Base-by-base conservation (phyloP, 2,888 invertebrate genomes). In the Andrena flavipes region DNA sequence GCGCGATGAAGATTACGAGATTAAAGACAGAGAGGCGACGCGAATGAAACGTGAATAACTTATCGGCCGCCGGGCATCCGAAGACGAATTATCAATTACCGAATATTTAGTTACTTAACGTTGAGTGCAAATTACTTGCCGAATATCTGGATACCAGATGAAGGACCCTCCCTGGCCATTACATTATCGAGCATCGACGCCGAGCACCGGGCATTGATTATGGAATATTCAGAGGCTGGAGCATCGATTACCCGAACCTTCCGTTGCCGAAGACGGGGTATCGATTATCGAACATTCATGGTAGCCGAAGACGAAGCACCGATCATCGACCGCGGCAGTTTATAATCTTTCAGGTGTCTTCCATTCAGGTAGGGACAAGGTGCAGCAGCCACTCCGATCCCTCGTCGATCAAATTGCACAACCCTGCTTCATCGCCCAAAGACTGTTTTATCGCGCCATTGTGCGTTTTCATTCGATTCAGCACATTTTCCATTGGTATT, bases 281-380 rank as follows among this genome's bases (percentile, higher is more conserved):
- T 42, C 69, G 69, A 70, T 70, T 70, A 70, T 70, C 69, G 59
- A 26, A 56, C 42, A 42, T 59, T 70, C 69, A 29, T 56, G 56
- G 42, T 35, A 35, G 23, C 51, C 23, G 51, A 51, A 30, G 72
- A 71, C 16, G 33, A 33, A 72, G 63, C 48, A 62, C 62, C 62
- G 63, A 60, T 71, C 60, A 51, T 33, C 63, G 51, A 30, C 26
- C 63, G 10, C 13, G 26, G 51, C 54, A 51, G 35, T 63, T 51
- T 54, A 54, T 72, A 72, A 62, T 71, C 60, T 8, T 62, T 62
- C 30, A 69, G 35, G 54, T 56, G 35, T 35, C 23, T 56, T 56
- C 26, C 35, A 69, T 56, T 56, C 26, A 35, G 13, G 23, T 23
- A 33, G 7, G n/a, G 13, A 69, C 69, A 51, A 69, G 54, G 33